Conservation (phyloP, 1,140 invertebrate genomes). For the Mesaphorura yosii region DNA sequence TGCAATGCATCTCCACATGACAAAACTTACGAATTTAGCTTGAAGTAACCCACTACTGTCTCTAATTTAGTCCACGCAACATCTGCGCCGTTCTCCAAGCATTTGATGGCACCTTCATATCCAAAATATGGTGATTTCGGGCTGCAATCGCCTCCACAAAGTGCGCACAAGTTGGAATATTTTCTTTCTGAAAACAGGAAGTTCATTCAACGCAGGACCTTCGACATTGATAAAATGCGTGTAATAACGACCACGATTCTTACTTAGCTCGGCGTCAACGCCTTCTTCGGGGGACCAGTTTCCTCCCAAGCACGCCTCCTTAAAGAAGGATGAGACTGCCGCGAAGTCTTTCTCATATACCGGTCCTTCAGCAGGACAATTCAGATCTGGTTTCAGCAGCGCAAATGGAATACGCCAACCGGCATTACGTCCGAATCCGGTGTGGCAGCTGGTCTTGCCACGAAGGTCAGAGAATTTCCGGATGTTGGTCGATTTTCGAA, state of each 20-base stretch:
- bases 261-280: constrained; percentile 56
- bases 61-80: constrained; percentile 74
- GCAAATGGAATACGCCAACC: constrained; percentile 56
- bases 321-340: constrained; percentile 57
- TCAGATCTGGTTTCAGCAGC: constrained; percentile 53
- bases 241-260: too few relatives aligned
- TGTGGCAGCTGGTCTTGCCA: constrained; percentile 64
- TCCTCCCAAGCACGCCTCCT: constrained; percentile 62
- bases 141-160: constrained; percentile 47
- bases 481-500: constrained; percentile 55
- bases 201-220: too few relatives aligned
- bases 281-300: constrained; percentile 59
- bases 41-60: constrained; percentile 40
- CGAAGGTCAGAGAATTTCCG: constrained; percentile 50
- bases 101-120: constrained; percentile 68
- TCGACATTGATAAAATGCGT: too few relatives aligned
- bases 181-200: constrained; percentile 53
- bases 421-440: constrained; percentile 61
- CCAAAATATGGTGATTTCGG: too few relatives aligned
- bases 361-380: constrained; percentile 53
- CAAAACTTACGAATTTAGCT: not conserved
- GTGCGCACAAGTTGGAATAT: constrained; percentile 57
- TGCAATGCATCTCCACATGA: not conserved
- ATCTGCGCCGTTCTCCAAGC: constrained; percentile 64
- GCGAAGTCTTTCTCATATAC: constrained; percentile 62